These are phyloP conservation scores for Turdus rufiventris DNA, from an alignment of 2,113 vertebrate genomes.

Conservation along the genomic window DNA sequence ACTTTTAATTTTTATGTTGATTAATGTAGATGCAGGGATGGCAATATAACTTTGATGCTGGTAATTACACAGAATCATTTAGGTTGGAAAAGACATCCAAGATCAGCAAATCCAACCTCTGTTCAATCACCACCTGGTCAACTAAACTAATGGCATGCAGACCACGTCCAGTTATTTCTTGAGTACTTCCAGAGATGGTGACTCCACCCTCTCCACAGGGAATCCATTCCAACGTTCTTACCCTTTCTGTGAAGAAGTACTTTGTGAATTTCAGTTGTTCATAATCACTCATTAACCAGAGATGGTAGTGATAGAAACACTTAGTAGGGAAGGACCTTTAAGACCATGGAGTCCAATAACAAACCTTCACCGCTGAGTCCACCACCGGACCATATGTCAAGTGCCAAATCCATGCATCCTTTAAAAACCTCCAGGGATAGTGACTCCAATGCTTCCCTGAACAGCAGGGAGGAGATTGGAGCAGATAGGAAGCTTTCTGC, in stretches of 20 bases:
- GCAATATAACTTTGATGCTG: not conserved
- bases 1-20: conserved; percentile 1
- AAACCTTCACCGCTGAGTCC: not conserved
- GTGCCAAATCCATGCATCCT: not conserved
- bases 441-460: not conserved
- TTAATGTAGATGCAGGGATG: conserved; percentile 16
- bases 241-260: not conserved
- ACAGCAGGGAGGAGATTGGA: not conserved
- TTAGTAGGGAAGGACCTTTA: not conserved
- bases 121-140: not conserved
- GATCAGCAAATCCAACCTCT: not conserved
- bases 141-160: not conserved
- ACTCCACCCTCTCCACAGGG: no score
- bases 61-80: not conserved
- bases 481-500: not conserved
- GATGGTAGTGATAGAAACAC: not conserved
- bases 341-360: not conserved
- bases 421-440: not conserved
- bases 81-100: not conserved
- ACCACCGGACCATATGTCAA: not conserved
- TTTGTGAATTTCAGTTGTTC: not conserved
- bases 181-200: not conserved
- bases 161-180: rapidly evolving
- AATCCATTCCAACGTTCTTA: not conserved
- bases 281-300: not conserved